Base-by-base conservation (phyloP, 1,140 invertebrate genomes). In the Andrena cerasifolii region DNA sequence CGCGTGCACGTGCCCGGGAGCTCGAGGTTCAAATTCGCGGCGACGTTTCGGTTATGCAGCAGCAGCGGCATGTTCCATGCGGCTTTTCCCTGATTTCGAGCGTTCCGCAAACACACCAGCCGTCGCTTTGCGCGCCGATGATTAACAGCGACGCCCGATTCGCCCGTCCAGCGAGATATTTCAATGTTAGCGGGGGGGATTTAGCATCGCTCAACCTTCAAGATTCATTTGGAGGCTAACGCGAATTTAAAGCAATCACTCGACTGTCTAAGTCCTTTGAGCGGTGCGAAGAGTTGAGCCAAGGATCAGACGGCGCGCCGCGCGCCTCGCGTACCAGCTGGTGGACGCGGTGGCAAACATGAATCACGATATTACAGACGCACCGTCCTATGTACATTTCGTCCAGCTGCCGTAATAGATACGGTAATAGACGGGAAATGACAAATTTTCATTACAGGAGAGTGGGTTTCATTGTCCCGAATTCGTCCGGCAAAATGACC, bases 11-110 rank as follows among this genome's bases (percentile, higher is more conserved):
- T 68, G 63, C 45, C 33, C 16, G 40, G 21, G 74, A 67, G 67
- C 72, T 65, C 51, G 65, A 33, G 62, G 68, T 83, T 84, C 59
- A 80, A 76, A 83, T 84, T 76, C 68, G 51, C 63, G 53, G 31
- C 67, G 56, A 62, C 56, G 36, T 45, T 71, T 49, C 45, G 43
- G n/a, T 28, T 66, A 66, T 54, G 49, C 43, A 43, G 54, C 61
- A 74, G 43, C 68, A 74, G 61, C 33, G 21, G 28, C 21, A 21
- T 40, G 3, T 40, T 40, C 4, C 36, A 10, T 66, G 67, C 6
- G 10, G 5, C n/a, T 51, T 51, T 51, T 8, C 7, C 21, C 16
- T 51, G 16, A 28, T 24, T 26, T 5, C 33, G 21, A n/a, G n/a
- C 49, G 24, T 51, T 51, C 49, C 36, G 36, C 36, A n/a, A n/a